A percentile compares a stretch with the other conserved stretches of the same genome.
phyloP scores from a whole-genome alignment of 2,113 vertebrate genomes.

The Hepsetus odoe region DNA sequence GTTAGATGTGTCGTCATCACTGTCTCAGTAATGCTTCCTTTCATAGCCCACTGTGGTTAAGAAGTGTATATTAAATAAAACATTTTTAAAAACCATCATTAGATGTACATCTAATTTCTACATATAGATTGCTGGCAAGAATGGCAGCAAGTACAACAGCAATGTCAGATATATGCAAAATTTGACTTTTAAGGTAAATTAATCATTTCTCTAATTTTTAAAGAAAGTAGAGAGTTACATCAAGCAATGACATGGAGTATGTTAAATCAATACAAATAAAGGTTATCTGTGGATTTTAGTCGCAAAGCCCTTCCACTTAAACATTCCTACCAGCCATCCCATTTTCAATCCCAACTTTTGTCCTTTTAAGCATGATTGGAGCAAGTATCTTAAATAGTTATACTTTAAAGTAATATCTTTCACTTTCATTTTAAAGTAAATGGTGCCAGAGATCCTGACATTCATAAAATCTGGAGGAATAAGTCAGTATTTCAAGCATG shows the following conservation, averaged over 20 bases:
- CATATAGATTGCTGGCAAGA: not conserved
- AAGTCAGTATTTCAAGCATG: not conserved
- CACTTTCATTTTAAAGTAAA: not conserved
- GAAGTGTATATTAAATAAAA: not conserved
- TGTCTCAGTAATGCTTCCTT: not conserved
- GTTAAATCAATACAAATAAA: not conserved
- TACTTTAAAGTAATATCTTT: too few relatives aligned
- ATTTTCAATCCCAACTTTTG: not conserved
- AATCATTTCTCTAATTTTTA: not conserved
- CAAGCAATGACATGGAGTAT: not conserved
- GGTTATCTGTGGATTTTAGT: not conserved
- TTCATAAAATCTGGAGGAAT: constrained; percentile 16
- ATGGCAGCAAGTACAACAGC: not conserved
- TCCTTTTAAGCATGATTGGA: not conserved
- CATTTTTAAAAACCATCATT: too few relatives aligned
- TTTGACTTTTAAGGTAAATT: not conserved
- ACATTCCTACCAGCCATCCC: not conserved
- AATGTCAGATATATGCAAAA: not conserved
- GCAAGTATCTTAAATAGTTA: not conserved
- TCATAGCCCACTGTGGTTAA: not conserved
- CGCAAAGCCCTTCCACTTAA: not conserved
- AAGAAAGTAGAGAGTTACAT: not conserved
- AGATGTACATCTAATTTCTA: too few relatives aligned
- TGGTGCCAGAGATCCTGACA: constrained; percentile 17
- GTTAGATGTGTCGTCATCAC: constrained; percentile 15